A percentile compares a stretch with the other conserved stretches of the same genome.
These are phyloP conservation scores for Riparia riparia DNA, from an alignment of 2,113 vertebrate genomes.

Conservation along the genomic window DNA sequence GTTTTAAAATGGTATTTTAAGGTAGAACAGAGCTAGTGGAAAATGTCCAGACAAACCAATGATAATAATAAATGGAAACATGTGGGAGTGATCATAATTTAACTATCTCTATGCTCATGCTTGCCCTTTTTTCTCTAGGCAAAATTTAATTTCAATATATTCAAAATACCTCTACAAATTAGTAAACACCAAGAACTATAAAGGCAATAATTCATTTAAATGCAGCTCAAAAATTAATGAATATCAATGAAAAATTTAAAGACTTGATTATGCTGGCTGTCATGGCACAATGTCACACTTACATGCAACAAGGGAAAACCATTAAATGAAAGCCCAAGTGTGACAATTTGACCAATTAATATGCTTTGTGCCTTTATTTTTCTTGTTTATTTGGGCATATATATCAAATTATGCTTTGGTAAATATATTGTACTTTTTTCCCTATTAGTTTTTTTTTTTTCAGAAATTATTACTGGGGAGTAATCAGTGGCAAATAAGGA, in stretches of 20 bases:
- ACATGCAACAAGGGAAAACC: background rate
- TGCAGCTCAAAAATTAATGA: background rate
- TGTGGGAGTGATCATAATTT: background rate
- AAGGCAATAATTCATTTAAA: background rate
- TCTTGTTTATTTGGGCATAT: background rate
- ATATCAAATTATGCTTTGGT: background rate
- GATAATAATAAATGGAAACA: background rate
- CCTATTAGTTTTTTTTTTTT: background rate
- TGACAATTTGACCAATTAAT: background rate
- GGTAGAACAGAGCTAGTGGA: background rate
- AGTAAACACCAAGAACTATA: background rate
- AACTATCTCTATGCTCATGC: background rate
- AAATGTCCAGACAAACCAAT: background rate
- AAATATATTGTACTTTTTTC: background rate
- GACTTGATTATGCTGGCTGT: fast-evolving
- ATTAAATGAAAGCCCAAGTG: background rate
- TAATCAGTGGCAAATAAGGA: background rate
- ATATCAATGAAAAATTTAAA: background rate
- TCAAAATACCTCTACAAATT: background rate
- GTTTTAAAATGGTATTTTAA: background rate
- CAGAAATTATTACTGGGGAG: background rate
- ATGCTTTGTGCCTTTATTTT: background rate
- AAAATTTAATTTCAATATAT: background rate
- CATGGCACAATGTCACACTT: background rate
- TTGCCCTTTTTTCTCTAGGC: background rate